Conservation (phyloP, 2,888 invertebrate genomes). For the Helleia helle region DNA sequence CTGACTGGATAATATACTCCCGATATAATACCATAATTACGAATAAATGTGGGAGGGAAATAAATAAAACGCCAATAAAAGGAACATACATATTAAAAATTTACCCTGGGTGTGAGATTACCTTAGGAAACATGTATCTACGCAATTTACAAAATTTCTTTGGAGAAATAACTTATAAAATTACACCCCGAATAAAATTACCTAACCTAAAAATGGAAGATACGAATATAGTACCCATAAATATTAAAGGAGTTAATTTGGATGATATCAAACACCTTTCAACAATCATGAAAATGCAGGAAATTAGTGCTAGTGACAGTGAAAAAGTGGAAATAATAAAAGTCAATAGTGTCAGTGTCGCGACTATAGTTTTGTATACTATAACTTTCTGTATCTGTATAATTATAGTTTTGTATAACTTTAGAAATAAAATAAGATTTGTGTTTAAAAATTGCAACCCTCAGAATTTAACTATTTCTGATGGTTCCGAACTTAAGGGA, state of each 20-base stretch:
- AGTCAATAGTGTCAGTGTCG: too few relatives aligned
- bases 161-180: not conserved
- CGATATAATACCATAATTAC: not conserved
- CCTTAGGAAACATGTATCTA: not conserved
- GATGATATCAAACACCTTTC: conserved; percentile 8
- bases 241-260: conserved; percentile 9
- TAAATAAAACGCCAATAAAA: conserved; percentile 3
- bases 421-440: conserved; percentile 7
- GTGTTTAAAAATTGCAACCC: conserved; percentile 3
- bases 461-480: conserved; percentile 4
- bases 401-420: not conserved
- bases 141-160: not conserved
- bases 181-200: conserved; percentile 3
- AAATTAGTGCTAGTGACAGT: conserved; percentile 6
- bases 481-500: conserved; percentile 10
- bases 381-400: conserved; percentile 1
- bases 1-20: conserved; percentile 9
- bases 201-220: not conserved
- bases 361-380: conserved; percentile 3
- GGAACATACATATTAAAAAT: conserved; percentile 8
- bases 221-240: conserved; percentile 1
- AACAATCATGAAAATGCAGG: not conserved
- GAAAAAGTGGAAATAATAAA: not conserved
- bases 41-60: conserved; percentile 1
- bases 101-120: conserved; percentile 3